phyloP scores from a whole-genome alignment of 2,888 invertebrate species.

The Prosopocoilus inquinatus region DNA sequence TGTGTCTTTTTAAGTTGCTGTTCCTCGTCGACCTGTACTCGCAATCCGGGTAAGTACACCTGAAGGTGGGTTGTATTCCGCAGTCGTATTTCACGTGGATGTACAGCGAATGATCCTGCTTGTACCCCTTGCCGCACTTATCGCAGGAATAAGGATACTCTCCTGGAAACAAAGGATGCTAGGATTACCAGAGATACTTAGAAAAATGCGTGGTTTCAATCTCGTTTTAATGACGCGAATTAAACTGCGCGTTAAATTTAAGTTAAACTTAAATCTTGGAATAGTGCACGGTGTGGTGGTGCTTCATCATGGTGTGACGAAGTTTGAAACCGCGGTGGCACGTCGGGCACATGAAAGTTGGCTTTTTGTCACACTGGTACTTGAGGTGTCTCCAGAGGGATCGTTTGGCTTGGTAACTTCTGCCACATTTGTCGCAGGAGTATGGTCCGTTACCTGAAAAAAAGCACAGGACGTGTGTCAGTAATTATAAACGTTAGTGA shows the following conservation, averaged over 20 bases:
- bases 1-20: background rate
- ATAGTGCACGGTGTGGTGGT: conserved; percentile 9
- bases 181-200: too few species aligned
- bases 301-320: conserved; percentile 17
- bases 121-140: conserved; percentile 50
- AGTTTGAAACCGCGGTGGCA: conserved; percentile 45
- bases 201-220: too few species aligned
- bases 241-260: background rate
- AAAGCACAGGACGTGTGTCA: background rate
- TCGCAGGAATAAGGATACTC: background rate
- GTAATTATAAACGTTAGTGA: too few species aligned
- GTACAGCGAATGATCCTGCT: conserved; percentile 20
- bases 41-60: conserved; percentile 17
- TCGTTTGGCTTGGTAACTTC: conserved; percentile 17
- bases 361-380: conserved; percentile 29
- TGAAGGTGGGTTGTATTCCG: conserved; percentile 33
- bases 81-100: conserved; percentile 32
- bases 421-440: conserved; percentile 9
- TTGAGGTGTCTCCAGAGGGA: conserved; percentile 25
- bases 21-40: background rate
- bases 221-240: too few species aligned
- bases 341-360: conserved; percentile 26
- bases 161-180: too few species aligned
- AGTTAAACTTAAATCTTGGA: background rate
- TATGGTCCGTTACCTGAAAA: conserved; percentile 14